A percentile compares a stretch with the other conserved stretches of the same genome.
phyloP scores from a whole-genome alignment of 2,113 vertebrate genomes.

The Oreochromis aureus region DNA sequence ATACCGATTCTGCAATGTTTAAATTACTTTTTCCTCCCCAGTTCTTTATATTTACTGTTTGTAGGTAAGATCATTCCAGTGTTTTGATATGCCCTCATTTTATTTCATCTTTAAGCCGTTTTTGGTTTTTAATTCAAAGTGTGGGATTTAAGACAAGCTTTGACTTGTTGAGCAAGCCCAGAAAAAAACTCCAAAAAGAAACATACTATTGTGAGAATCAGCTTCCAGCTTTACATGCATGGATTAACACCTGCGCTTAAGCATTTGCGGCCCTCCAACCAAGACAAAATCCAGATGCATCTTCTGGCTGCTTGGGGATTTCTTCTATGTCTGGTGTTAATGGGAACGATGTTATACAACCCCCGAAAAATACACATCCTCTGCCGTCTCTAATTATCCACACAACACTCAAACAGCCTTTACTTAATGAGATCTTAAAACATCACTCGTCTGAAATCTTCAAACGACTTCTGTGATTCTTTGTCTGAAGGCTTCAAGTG shows the following conservation, averaged over 20 bases:
- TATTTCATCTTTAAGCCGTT: not conserved
- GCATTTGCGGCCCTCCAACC: constrained; percentile 47
- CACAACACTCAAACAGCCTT: constrained; percentile 61
- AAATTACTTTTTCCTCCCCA: not conserved
- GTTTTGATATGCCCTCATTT: not conserved
- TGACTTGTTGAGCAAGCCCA: constrained; percentile 35
- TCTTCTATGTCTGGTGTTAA: constrained; percentile 62
- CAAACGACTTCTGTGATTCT: constrained; percentile 53
- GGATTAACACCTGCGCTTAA: constrained; percentile 51
- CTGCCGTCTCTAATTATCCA: constrained; percentile 61
- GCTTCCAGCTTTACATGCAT: constrained; percentile 3
- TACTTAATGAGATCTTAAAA: constrained; percentile 68
- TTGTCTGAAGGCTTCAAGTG: constrained; percentile 46
- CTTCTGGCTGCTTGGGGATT: constrained; percentile 56
- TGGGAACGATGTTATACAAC: constrained; percentile 57
- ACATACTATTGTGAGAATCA: constrained; percentile 11
- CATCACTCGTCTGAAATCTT: constrained; percentile 60
- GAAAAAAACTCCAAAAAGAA: not conserved
- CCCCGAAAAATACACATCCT: constrained; percentile 46
- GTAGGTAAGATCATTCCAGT: not conserved
- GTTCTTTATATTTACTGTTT: not conserved
- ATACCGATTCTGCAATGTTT: not conserved
- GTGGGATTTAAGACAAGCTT: constrained; percentile 7
- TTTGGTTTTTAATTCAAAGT: constrained; percentile 5
- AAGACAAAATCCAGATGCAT: constrained; percentile 55